phyloP scores from a whole-genome alignment of 2,888 invertebrate genomes.

The Alsophila aescularia region DNA sequence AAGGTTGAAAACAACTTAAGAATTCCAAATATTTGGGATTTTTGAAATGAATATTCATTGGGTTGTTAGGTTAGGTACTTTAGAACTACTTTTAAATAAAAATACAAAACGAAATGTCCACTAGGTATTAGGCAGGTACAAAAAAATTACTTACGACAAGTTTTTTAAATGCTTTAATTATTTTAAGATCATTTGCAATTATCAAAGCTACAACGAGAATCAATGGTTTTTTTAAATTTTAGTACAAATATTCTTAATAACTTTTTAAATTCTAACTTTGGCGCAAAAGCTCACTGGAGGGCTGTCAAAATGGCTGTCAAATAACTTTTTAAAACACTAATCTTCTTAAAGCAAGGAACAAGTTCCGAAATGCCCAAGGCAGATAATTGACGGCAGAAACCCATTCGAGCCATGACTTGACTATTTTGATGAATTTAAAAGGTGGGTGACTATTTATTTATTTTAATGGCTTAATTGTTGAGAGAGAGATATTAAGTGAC shows the following conservation, averaged over 20 bases:
- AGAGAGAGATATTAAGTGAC: conserved; percentile 40
- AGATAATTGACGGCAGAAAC: conserved; percentile 69
- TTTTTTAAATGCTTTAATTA: too few species aligned
- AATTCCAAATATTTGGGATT: conserved; percentile 22
- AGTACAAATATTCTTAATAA: too few species aligned
- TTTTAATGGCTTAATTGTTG: conserved; percentile 47
- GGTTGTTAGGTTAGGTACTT: not conserved
- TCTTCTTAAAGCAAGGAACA: conserved; percentile 56
- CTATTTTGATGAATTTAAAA: conserved; percentile 64
- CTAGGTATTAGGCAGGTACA: too few species aligned
- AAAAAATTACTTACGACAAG: too few species aligned
- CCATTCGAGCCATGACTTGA: conserved; percentile 67
- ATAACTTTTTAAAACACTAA: conserved; percentile 56
- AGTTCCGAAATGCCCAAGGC: conserved; percentile 56
- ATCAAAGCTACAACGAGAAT: too few species aligned
- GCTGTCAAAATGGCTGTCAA: too few species aligned
- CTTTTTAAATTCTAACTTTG: conserved; percentile 1
- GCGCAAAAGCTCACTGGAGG: conserved; percentile 50
- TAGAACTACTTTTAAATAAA: not conserved
- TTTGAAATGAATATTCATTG: conserved; percentile 4
- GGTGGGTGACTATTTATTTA: conserved; percentile 23
- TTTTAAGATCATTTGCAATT: too few species aligned
- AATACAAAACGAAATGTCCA: too few species aligned
- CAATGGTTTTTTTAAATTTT: too few species aligned
- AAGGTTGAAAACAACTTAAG: conserved; percentile 9